These are phyloP conservation scores for Chaitophorus viminalis DNA, from an alignment of 2,888 invertebrate genomes.

Conservation along the genomic window DNA sequence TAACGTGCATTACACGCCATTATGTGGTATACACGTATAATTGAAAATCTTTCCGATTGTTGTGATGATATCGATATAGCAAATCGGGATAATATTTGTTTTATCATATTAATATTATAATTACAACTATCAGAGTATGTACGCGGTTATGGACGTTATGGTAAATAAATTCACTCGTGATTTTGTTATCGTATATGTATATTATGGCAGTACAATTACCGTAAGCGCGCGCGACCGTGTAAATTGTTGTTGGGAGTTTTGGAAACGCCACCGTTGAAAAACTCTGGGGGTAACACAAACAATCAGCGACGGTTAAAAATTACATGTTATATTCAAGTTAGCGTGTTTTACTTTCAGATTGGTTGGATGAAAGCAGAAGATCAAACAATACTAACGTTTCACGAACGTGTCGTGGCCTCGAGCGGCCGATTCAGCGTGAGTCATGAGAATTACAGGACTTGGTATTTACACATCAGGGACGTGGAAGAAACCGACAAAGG, in stretches of 20 bases:
- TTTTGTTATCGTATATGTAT: no score
- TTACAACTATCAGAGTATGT: no score
- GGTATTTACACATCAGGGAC: slow-evolving; percentile 86
- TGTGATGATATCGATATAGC: no score
- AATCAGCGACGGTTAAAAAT: background rate
- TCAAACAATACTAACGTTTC: slow-evolving; percentile 86
- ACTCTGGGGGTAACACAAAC: background rate
- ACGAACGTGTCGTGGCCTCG: slow-evolving; percentile 85
- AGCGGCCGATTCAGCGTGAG: slow-evolving; percentile 84
- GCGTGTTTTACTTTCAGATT: slow-evolving; percentile 72
- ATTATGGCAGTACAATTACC: no score
- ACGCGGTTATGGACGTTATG: no score
- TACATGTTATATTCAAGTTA: background rate
- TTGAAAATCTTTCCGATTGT: no score
- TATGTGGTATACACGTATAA: background rate
- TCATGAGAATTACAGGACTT: slow-evolving; percentile 82
- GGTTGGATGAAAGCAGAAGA: slow-evolving; percentile 91
- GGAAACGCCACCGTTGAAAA: background rate
- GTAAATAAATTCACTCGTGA: no score
- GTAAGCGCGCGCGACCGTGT: no score
- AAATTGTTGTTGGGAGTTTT: no score
- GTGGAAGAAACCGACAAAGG: slow-evolving; percentile 84
- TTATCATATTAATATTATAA: no score
- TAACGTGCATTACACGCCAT: no score
- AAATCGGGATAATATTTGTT: no score